Evolutionary conservation across 2,888 invertebrate species (phyloP).

Genomic region (Cerceris ruficornis): DNA sequence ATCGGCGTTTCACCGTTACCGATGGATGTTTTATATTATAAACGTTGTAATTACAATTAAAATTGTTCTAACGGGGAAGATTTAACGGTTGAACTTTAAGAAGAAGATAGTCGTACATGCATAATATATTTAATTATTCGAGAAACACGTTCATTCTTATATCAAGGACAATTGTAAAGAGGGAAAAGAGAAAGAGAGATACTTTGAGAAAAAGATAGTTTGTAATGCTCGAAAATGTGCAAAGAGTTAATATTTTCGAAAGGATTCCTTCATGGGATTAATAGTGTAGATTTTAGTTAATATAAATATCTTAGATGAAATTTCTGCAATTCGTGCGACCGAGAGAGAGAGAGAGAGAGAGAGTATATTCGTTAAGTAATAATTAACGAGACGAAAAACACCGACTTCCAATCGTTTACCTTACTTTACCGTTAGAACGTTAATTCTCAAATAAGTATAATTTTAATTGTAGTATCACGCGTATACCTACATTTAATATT

Average conservation of each 20-base stretch:
- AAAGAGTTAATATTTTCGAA: constrained; percentile 1
- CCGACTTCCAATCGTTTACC: constrained; percentile 27
- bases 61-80: too few relatives aligned
- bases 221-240: neutral
- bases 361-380: neutral
- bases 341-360: too few relatives aligned
- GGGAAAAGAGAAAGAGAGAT: neutral
- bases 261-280: neutral
- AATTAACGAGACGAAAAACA: constrained; percentile 7
- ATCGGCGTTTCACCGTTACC: too few relatives aligned
- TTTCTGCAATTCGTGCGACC: too few relatives aligned
- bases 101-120: neutral
- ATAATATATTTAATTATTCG: neutral
- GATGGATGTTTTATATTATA: neutral
- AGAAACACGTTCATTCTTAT: neutral
- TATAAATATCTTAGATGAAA: neutral
- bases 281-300: neutral
- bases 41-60: neutral
- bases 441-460: constrained; percentile 32
- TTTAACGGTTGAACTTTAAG: too few relatives aligned
- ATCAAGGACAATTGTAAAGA: neutral
- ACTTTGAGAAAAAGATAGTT: neutral
- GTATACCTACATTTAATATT: constrained; percentile 45
- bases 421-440: constrained; percentile 22
- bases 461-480: constrained; percentile 40